Base-by-base conservation (phyloP, 2,888 invertebrate species). In the Drosophila paramelanica region DNA sequence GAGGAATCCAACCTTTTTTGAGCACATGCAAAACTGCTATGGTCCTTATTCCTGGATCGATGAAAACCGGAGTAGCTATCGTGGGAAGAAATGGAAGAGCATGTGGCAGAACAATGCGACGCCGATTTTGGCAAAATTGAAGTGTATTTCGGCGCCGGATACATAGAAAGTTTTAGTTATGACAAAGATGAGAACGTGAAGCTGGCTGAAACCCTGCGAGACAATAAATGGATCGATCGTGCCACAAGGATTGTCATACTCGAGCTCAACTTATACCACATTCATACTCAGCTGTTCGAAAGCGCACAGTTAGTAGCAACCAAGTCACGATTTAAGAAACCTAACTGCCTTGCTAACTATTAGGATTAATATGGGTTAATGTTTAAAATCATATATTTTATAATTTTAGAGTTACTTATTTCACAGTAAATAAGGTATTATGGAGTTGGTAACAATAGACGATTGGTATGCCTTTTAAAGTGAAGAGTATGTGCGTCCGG, bases 211-310 rank as follows among this genome's bases (percentile, higher is more conserved):
- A 0, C 2, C 1, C 17, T 39, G 7, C 11, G n/a, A 3, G 7
- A 49, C 1, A 13, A 0, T 3, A 3, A 42, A 0, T 77, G 78
- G 77, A 14, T 78, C 1, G 17, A 45, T 23, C 57, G 58, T 1
- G 60, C 25, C 7, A 61, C 73, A 5, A 50, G 60, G 7, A 5
- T 73, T 1, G 11, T 67, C 5, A 0, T 66, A 1, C 14, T 77
- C 6, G 77, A 77, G 38, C 59, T 67, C 7, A 77, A 46, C 20
- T 14, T 73, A 5, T 69, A 57, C 42, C 78, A 77, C 50, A 25
- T 62, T 0, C 38, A 67, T 5, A 65, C 77, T 0, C 33, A 27
- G 7, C 41, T 77, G 3, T 67, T 70, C 13, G 42, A 50, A 14
- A 43, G 17, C 10, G 57, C 53, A 5, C 61, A 58, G 77, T 77